Conservation (phyloP, 2,113 vertebrate genomes). For the Syrmaticus mikado region DNA sequence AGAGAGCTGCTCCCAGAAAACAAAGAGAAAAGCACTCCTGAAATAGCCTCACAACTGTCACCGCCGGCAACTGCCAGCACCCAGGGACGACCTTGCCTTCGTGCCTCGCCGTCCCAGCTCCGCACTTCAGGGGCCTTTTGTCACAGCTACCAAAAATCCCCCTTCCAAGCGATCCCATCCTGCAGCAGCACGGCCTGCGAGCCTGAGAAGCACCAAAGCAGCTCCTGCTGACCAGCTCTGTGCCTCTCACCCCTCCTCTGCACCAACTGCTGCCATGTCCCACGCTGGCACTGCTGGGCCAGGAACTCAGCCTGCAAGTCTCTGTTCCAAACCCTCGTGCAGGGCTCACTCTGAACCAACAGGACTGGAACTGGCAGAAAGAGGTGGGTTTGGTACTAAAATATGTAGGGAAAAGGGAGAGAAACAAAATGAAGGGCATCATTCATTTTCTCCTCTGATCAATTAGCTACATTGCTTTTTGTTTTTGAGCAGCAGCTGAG, state of each 20-base stretch:
- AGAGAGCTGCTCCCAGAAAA: constrained; percentile 65
- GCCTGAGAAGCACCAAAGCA: background rate
- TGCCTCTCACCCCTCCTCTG: too few species aligned
- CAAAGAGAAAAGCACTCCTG: constrained; percentile 71
- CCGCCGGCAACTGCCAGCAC: constrained; percentile 50
- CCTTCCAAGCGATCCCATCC: background rate
- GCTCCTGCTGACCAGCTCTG: background rate
- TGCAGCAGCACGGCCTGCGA: background rate
- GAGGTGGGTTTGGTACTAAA: background rate
- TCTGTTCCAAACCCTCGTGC: background rate
- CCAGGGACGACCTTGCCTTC: constrained; percentile 67
- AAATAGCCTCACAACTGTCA: constrained; percentile 81
- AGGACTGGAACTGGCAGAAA: background rate
- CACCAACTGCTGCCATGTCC: accelerated
- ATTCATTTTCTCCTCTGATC: background rate
- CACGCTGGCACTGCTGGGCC: accelerated
- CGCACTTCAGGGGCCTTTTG: background rate
- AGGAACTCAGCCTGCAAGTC: background rate
- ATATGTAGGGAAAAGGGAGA: background rate
- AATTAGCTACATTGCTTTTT: background rate
- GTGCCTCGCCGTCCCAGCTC: constrained; percentile 36
- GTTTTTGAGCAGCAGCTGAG: background rate
- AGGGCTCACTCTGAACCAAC: background rate
- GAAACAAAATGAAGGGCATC: background rate
- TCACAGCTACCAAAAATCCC: constrained; percentile 35